Base-by-base conservation (phyloP, 2,888 invertebrate species). In the Callyntrura guangdongensis region DNA sequence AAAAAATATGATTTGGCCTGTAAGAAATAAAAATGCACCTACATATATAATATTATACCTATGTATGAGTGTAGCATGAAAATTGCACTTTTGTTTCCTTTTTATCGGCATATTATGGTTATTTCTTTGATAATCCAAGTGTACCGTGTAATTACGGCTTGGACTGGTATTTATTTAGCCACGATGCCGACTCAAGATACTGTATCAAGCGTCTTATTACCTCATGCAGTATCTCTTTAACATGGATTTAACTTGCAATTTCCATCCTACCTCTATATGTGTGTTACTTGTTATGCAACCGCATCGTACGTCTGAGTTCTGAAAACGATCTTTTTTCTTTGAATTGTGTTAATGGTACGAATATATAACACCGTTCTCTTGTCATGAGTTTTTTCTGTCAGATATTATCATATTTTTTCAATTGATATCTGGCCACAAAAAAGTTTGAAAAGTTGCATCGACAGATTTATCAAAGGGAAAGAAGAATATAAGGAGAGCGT, bases 121-220 rank as follows among this genome's bases (percentile, higher is more conserved):
- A 69, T 45, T 45, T 14, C 36, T 36, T 36, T 36, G 22, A 61
- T 22, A n/a, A 59, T 59, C 17, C 59, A 17, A n/a, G n/a, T 59
- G 59, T 59, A 59, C 59, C 59, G 22, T 61, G 61, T 61, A 61
- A 22, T 61, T 61, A 17, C 61, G 1, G 6, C 61, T 9, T 22
- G 61, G 9, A 9, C 9, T 61, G 59, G 61, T 61, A 61, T 61
- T 61, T 17, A 14, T 59, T n/a, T 61, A 61, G 22, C 61, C 61
- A 22, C 61, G 22, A 61, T 61, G 22, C 8, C n/a, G 22, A 22
- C 14, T 17, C 17, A n/a, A 59, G 59, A 61, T 61, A 59, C 20
- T 59, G n/a, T n/a, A n/a, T n/a, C n/a, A n/a, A n/a, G n/a, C n/a
- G 22, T 8, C 61, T 22, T 61, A 12, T 22, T 61, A 61, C 11